phyloP scores from a whole-genome alignment of 1,140 invertebrate genomes.

The silkworm (Bombyx mori) region DNA sequence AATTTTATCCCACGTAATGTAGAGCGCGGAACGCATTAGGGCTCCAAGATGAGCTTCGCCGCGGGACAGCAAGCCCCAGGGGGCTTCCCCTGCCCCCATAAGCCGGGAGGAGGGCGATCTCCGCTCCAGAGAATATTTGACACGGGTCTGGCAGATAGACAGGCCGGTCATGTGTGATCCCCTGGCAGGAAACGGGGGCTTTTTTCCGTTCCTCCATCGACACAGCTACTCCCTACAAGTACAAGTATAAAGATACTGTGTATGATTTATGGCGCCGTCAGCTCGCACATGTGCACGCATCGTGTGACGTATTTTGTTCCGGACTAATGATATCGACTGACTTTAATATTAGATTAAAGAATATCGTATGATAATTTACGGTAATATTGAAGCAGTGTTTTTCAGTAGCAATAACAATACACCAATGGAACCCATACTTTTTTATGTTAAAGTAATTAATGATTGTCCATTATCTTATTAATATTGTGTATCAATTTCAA shows the following conservation, averaged over 20 bases:
- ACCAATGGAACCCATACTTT: too few relatives aligned
- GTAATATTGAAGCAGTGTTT: too few relatives aligned
- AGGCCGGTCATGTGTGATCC: slow-evolving; percentile 69
- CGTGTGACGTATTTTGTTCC: slow-evolving; percentile 40
- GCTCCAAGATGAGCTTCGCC: slow-evolving; percentile 67
- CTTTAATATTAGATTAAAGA: slow-evolving; percentile 33
- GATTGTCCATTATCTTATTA: slow-evolving; percentile 10
- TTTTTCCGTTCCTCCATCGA: slow-evolving; percentile 63
- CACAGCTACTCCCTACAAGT: slow-evolving; percentile 44
- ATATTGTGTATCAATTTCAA: slow-evolving; percentile 45
- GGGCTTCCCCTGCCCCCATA: slow-evolving; percentile 43
- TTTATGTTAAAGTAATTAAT: slow-evolving; percentile 5
- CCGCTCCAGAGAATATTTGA: slow-evolving; percentile 70
- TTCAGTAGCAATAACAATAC: too few relatives aligned
- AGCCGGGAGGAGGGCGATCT: slow-evolving; percentile 50
- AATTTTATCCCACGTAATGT: slow-evolving; percentile 57
- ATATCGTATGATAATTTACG: slow-evolving; percentile 21
- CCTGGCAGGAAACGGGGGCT: slow-evolving; percentile 62
- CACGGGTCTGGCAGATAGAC: slow-evolving; percentile 71
- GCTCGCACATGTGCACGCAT: slow-evolving; percentile 57
- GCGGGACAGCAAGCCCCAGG: slow-evolving; percentile 63
- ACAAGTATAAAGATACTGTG: slow-evolving; percentile 46
- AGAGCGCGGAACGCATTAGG: slow-evolving; percentile 58
- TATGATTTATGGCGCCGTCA: slow-evolving; percentile 58
- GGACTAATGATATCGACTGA: slow-evolving; percentile 33